These are phyloP conservation scores for Phanerotoma sp. DNA, from an alignment of 2,888 invertebrate genomes.

Conservation along the genomic window DNA sequence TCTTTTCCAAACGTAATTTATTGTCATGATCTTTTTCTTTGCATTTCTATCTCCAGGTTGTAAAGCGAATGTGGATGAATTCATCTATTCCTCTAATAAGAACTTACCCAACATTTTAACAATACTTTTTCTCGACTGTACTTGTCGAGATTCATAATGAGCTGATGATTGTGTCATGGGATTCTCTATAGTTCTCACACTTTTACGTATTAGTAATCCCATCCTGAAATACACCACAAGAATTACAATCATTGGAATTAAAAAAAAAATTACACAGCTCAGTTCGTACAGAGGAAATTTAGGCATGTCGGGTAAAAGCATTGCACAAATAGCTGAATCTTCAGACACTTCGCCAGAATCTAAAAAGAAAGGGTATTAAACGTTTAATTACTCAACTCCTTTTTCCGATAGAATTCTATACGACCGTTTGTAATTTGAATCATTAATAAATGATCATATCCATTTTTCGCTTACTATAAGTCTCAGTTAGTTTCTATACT, in stretches of 20 bases:
- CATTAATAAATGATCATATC: neutral
- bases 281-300: constrained; percentile 75
- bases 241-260: constrained; percentile 71
- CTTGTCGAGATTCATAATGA: constrained; percentile 69
- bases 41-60: no score
- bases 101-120: constrained; percentile 78
- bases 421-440: no score
- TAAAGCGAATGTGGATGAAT: no score
- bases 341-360: constrained; percentile 60
- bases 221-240: constrained; percentile 77
- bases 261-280: constrained; percentile 81
- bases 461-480: no score
- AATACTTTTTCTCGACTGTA: constrained; percentile 72
- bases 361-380: constrained; percentile 41
- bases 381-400: constrained; percentile 10
- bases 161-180: constrained; percentile 65
- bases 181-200: constrained; percentile 58
- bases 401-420: neutral
- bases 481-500: no score
- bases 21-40: no score
- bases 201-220: constrained; percentile 68
- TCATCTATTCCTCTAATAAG: neutral
- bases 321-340: constrained; percentile 80
- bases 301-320: constrained; percentile 63
- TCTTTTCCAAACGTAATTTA: no score